phyloP scores from a whole-genome alignment of 2,113 vertebrate species.

The Spheniscus mendiculus region DNA sequence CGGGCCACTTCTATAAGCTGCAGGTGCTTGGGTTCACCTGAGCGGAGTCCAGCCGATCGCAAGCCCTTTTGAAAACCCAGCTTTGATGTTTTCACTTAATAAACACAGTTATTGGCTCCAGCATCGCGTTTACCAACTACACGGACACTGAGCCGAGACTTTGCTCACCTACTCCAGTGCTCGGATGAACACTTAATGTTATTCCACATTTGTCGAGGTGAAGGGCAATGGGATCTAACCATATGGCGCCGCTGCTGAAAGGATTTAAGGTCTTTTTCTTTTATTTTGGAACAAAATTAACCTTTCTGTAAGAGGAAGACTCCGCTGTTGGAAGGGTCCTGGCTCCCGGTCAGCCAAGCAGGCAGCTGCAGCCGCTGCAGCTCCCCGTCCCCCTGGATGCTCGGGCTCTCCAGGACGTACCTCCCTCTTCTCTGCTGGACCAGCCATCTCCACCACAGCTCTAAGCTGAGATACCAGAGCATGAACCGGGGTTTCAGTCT shows the following conservation, averaged over 20 bases:
- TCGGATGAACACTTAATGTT: fast-evolving
- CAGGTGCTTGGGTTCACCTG: fast-evolving
- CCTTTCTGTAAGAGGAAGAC: background rate
- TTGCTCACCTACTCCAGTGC: background rate
- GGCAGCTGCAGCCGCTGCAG: background rate
- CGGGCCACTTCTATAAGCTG: fast-evolving
- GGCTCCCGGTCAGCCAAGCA: background rate
- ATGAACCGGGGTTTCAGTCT: background rate
- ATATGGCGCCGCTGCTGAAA: background rate
- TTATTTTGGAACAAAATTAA: background rate
- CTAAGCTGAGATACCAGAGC: background rate
- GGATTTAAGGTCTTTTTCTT: background rate
- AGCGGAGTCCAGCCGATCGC: background rate
- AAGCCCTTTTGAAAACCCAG: background rate
- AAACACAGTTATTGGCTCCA: background rate
- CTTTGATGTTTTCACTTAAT: background rate
- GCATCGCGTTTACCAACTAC: background rate
- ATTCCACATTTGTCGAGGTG: background rate
- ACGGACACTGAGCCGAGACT: background rate
- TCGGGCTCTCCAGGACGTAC: fast-evolving
- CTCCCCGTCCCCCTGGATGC: background rate
- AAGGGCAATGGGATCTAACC: background rate
- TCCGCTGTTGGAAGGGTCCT: background rate
- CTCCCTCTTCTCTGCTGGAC: background rate
- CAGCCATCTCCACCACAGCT: background rate